Base-by-base conservation (phyloP, 2,888 invertebrate genomes). In the Caenorhabditis japonica region DNA sequence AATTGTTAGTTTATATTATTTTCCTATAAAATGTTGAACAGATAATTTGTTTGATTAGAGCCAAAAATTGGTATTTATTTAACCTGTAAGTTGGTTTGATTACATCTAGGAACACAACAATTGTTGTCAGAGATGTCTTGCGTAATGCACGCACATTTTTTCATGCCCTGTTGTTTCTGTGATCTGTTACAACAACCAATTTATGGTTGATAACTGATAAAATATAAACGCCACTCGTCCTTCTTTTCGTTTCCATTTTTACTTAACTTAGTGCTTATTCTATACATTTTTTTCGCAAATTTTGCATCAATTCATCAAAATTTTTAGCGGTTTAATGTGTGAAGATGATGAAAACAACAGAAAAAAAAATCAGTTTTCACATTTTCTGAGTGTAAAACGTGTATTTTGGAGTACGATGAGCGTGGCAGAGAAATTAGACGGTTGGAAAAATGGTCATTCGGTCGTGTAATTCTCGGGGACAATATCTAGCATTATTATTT, bases 401-500 rank as follows among this genome's bases (percentile, higher is more conserved):
- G 39, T 39, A 17, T 34, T 34, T 34, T 10, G 34, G 12, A 10
- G 8, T 10, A 34, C 34, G 12, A 34, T 34, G 34, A 10, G 34
- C 12, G 30, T 5, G 30, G 10, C 30, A 30, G 30, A 30, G 30
- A 39, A 39, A 39, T 8, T 4, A 13, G 17, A 8, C 4, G 12
- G 34, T 13, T 21, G 4, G 27, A 38, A 8, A 27, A 23, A 38
- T 17, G 55, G 30, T 41, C 38, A 21, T 47, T 19, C 30, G 55
- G 47, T 47, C 47, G 62, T 55, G 62, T 47, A 64, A 15, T 64
- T 25, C 62, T 39, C 62, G n/a, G 2, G 62, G 47, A 64, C 25
- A 62, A 53, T 5, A 10, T n/a, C n/a, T 1, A 0, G 4, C 19
- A 25, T 44, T 23, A 23, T 10, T 46, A n/a, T 39, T 39, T 30